These are phyloP conservation scores for Ephydatia muelleri DNA, from an alignment of 37 sponge, comb jelly and placozoan genomes.

Conservation along the genomic window DNA sequence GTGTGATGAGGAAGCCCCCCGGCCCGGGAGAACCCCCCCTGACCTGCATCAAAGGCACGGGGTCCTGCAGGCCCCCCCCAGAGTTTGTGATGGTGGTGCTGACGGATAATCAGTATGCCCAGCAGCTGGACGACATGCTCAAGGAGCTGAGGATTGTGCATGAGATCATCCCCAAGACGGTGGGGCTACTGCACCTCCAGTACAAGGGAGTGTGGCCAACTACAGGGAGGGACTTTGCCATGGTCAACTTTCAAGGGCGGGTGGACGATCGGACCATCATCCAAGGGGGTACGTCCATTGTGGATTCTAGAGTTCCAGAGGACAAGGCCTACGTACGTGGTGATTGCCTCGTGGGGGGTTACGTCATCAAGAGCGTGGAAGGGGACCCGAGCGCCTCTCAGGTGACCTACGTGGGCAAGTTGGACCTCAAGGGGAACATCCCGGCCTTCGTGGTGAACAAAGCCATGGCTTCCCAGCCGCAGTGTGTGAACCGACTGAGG, in stretches of 20 bases:
- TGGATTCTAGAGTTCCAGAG: slow-evolving; percentile 49
- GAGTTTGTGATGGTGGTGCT: slow-evolving; percentile 59
- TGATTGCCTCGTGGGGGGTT: slow-evolving; percentile 63
- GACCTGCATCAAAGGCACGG: slow-evolving; percentile 74
- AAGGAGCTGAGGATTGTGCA: slow-evolving; percentile 47
- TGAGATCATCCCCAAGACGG: slow-evolving; percentile 1
- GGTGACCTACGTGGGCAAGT: slow-evolving; percentile 70
- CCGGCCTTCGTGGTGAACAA: slow-evolving; percentile 78
- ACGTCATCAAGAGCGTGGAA: slow-evolving; percentile 43
- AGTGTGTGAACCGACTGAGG: slow-evolving; percentile 65
- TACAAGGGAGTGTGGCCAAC: slow-evolving; percentile 84
- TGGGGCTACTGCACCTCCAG: slow-evolving; percentile 36
- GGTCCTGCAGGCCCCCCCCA: slow-evolving; percentile 50
- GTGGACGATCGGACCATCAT: slow-evolving; percentile 34
- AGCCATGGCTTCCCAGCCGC: slow-evolving; percentile 63
- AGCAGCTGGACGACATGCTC: slow-evolving; percentile 57
- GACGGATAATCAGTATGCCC: slow-evolving; percentile 6
- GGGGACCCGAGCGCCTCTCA: slow-evolving; percentile 16
- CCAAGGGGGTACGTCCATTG: slow-evolving; percentile 47
- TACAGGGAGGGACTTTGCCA: slow-evolving; percentile 63
- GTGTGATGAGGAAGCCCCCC: slow-evolving; percentile 61
- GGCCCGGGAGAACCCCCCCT: slow-evolving; percentile 40
- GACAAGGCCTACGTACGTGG: slow-evolving; percentile 71
- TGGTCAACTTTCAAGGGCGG: slow-evolving; percentile 33
- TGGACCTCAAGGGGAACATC: slow-evolving; percentile 78